Conservation (phyloP, 1,140 invertebrate species). For the Protaetia brevitarsis region DNA sequence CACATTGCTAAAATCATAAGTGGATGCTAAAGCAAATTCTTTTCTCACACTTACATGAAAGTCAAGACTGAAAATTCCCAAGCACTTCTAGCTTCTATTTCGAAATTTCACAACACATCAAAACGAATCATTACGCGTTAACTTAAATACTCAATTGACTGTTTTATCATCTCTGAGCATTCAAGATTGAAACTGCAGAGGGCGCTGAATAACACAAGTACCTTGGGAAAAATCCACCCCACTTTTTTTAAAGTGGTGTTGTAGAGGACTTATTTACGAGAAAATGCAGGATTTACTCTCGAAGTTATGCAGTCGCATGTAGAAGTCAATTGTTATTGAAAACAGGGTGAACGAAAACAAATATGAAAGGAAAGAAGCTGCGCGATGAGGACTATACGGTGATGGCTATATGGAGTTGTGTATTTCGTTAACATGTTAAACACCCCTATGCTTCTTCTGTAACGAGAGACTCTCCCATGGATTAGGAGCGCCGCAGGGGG, state of each 20-base stretch:
- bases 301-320: not conserved
- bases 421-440: conserved; percentile 1
- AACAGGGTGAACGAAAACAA: not conserved
- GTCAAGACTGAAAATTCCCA: too few relatives aligned
- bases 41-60: too few relatives aligned
- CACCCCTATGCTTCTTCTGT: not conserved
- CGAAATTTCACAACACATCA: too few relatives aligned
- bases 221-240: conserved; percentile 4
- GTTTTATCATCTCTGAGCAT: not conserved
- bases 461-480: conserved; percentile 12
- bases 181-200: not conserved
- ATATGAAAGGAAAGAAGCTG: not conserved
- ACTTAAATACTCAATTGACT: conserved; percentile 3
- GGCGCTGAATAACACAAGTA: not conserved
- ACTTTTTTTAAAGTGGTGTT: not conserved
- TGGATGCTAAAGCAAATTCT: too few relatives aligned
- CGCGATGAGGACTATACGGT: not conserved
- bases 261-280: not conserved
- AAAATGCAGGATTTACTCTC: not conserved
- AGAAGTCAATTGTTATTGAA: not conserved
- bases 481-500: not conserved
- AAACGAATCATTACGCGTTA: not conserved
- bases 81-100: too few relatives aligned
- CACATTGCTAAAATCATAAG: too few relatives aligned
- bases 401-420: not conserved